Base-by-base conservation (phyloP, 2,113 vertebrate species). In the Mesoclemmys tuberculata region DNA sequence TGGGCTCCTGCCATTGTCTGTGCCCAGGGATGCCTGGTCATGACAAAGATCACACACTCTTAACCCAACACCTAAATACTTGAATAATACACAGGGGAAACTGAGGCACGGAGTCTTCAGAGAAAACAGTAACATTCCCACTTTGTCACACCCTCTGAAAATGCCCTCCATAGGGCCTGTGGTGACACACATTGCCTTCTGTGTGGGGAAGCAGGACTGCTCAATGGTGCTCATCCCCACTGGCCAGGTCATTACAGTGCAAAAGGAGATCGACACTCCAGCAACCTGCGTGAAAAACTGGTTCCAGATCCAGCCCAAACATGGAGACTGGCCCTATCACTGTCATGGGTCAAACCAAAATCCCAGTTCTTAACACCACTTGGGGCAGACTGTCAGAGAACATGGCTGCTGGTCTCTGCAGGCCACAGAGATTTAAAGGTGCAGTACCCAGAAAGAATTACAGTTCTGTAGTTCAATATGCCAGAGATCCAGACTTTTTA, bases 401-500 rank as follows among this genome's bases (percentile, higher is more conserved):
- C 38, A 74, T 38, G 22, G 12, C 71, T 56, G 26, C 18, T 38
- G 74, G 74, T 58, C 58, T 49, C 16, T 24, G 26, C 38, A 46
- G 24, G 38, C 38, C 14, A 24, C 38, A 31, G 54, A 82, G 19
- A 52, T 74, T 52, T 61, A 87, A 82, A 79, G 0, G 0, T 9
- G 49, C n/a, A 78, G 84, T 54, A 91, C 54, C 29, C 16, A 85
- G 46, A 74, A 82, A 87, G 52, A 91, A 85, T 11, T 52, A 84
- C 56, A 64, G 71, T 64, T 6, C 82, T 35, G 26, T n/a, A 90
- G 77, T 80, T 78, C 87, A 92, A 21, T 49, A 75, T 89, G 44
- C 8, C 26, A 41, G 29, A 77, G 5, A 6, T 0, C 16, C 0
- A 52, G 87, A 71, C 54, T 0, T 22, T 38, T 21, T 71, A 71